Percentiles rank a stretch among this genome's conserved stretches.
Conservation (phyloP, 2,888 invertebrate species). For the Callyntrura sp. region DNA sequence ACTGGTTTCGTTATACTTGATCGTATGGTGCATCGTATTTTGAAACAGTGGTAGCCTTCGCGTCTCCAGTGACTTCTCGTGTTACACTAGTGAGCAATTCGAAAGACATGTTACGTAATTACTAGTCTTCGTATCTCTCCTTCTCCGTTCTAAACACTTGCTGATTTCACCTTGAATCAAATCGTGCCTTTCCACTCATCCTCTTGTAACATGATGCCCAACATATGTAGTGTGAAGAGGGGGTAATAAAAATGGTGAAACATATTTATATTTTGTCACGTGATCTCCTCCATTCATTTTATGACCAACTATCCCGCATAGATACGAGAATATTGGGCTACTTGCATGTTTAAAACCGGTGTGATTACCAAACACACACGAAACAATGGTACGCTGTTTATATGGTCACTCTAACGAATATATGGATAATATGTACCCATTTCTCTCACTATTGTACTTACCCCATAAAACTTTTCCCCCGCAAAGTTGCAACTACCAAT, state of each 20-base stretch:
- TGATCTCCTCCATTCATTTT: slow-evolving; percentile 14
- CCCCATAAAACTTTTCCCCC: slow-evolving; percentile 27
- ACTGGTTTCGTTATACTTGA: not conserved
- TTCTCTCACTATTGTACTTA: too few relatives aligned
- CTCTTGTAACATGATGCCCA: not conserved
- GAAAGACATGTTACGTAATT: slow-evolving; percentile 4
- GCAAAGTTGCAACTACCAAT: slow-evolving; percentile 33
- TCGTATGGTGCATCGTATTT: too few relatives aligned
- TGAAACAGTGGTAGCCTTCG: not conserved
- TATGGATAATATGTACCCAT: too few relatives aligned
- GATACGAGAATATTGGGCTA: slow-evolving; percentile 31
- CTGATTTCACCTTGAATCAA: not conserved
- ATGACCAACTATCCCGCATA: not conserved
- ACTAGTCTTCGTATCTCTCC: not conserved
- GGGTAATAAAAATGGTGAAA: not conserved
- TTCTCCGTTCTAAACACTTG: not conserved
- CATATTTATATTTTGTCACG: slow-evolving; percentile 3
- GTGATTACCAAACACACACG: slow-evolving; percentile 24
- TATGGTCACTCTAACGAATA: slow-evolving; percentile 18
- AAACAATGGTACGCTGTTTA: not conserved
- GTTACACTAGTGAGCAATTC: not conserved
- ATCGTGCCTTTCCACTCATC: not conserved
- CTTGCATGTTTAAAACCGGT: slow-evolving; percentile 10
- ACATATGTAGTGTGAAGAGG: not conserved
- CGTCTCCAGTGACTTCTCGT: slow-evolving; percentile 9